Percentiles rank a stretch among this genome's conserved stretches.
Evolutionary conservation across 2,113 vertebrate genomes (phyloP).

Genomic region (Columba livia): DNA sequence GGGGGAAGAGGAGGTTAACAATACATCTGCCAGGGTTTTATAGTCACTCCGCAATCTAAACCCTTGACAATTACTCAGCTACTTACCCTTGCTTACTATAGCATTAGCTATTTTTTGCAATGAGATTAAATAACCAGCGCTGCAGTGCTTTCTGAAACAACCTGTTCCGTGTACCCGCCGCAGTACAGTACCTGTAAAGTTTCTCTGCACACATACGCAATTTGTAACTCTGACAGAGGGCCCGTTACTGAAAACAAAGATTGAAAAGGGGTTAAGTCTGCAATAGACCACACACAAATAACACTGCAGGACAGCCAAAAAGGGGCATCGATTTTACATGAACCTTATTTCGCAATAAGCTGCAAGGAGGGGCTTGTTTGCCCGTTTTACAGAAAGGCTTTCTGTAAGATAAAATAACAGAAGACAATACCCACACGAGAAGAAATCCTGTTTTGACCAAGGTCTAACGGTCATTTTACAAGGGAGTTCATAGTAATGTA

Average conservation of each 20-base stretch:
- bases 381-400: conserved; percentile 1
- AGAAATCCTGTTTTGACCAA: background rate
- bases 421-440: background rate
- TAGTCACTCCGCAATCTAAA: too few species aligned
- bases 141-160: background rate
- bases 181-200: conserved; percentile 88
- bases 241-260: conserved; percentile 86
- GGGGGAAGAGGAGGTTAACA: too few species aligned
- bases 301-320: background rate
- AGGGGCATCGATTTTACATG: background rate
- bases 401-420: background rate
- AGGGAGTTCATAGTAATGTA: background rate
- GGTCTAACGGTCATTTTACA: background rate
- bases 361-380: conserved; percentile 10
- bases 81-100: background rate
- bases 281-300: accelerated
- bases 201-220: conserved; percentile 95
- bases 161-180: background rate
- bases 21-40: too few species aligned
- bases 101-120: background rate
- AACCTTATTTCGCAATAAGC: background rate
- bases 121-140: background rate
- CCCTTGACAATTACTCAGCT: too few species aligned
- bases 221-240: conserved; percentile 92
- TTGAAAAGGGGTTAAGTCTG: background rate